Conservation (phyloP, 1,140 invertebrate species). For the Drosophila ohnishii region DNA sequence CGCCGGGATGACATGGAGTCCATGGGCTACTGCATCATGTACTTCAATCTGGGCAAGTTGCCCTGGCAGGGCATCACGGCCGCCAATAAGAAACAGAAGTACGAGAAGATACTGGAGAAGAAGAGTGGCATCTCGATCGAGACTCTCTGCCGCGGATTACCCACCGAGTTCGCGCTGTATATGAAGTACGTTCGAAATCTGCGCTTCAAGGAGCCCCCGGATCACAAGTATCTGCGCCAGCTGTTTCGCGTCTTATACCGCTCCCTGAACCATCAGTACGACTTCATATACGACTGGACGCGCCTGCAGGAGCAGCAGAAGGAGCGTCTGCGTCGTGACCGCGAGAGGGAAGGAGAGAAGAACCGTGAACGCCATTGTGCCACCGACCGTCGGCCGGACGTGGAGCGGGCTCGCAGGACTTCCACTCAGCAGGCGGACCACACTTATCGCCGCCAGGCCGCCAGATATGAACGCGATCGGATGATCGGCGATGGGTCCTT, state of each 20-base stretch:
- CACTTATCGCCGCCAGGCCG: background rate
- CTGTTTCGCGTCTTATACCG: slow-evolving; percentile 98
- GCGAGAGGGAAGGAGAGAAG: background rate
- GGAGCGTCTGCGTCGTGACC: slow-evolving; percentile 38
- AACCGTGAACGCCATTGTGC: background rate
- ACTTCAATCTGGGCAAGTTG: slow-evolving; percentile 97
- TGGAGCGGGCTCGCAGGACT: background rate
- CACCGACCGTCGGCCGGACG: background rate
- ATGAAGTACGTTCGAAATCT: slow-evolving; percentile 97
- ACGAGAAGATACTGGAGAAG: slow-evolving; percentile 98
- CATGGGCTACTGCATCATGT: slow-evolving; percentile 99
- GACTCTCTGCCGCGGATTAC: slow-evolving; percentile 94
- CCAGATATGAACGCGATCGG: slow-evolving; percentile 19
- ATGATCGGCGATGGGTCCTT: slow-evolving; percentile 25
- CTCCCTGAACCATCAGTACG: slow-evolving; percentile 97
- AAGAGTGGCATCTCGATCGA: slow-evolving; percentile 98
- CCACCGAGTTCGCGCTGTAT: slow-evolving; percentile 96
- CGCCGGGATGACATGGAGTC: slow-evolving; percentile 97
- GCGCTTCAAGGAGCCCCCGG: slow-evolving; percentile 97
- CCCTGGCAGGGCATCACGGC: slow-evolving; percentile 99
- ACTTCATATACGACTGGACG: slow-evolving; percentile 99
- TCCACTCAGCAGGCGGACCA: slow-evolving; percentile 11
- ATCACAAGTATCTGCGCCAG: slow-evolving; percentile 97
- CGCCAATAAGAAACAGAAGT: slow-evolving; percentile 98
- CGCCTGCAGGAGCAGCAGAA: slow-evolving; percentile 86